Conservation (phyloP, 2,113 vertebrate species). For the cat (Felis catus) region F.catus_Fca126_mat1.0 CM031411.1:108115501-108116000, state of each 20-base stretch:
- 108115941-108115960: not conserved
- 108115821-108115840: not conserved
- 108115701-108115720: not conserved
- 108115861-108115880: not conserved
- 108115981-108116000: not conserved
- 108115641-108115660: not conserved
- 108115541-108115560: not conserved
- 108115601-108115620: not conserved
- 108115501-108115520: not conserved
- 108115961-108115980: not conserved
- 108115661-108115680: not conserved
- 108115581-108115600: not conserved
- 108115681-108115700: slow-evolving; percentile 16
- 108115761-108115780: not conserved
- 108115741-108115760: not conserved
- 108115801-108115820: not conserved
- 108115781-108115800: not conserved
- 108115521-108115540: not conserved
- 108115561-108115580: not conserved
- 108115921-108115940: not conserved
- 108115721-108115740: not conserved
- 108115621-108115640: not conserved
- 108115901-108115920: not conserved
- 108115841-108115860: not conserved
- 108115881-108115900: not conserved